Base-by-base conservation (phyloP, 1,140 invertebrate species). In the Oedothorax gibbosus region DNA sequence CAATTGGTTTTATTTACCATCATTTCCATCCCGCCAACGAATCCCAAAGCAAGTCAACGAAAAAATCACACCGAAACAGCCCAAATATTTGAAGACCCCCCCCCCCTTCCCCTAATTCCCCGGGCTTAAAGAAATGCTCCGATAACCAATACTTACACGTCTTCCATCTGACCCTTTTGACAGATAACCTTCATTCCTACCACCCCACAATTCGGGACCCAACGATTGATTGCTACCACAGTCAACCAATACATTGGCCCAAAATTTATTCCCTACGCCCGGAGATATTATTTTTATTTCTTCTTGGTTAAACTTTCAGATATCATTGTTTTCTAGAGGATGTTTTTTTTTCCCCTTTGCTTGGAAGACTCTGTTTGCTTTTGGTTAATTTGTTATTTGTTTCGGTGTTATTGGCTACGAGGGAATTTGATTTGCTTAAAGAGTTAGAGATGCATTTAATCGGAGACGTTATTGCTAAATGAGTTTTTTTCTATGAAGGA, bases 101-200 rank as follows among this genome's bases (percentile, higher is more conserved):
- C 64, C 64, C 64, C 64, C 64, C 18, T 64, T 60, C 35, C 75
- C 57, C 64, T 77, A 77, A 77, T 77, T 77, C 75, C 64, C 56
- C 35, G 54, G 60, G 75, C 75, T 77, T 64, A 77, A 77, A 77
- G 75, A 77, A 77, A 77, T n/a, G 35, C 21, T 77, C 64, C 75
- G 75, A 77, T 77, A 77, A 77, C 75, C 75, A 77, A 77, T 77
- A 77, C 75, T 77, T 77, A 77, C 75, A 77, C 15, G 75, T 50
- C 75, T 51, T 60, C 68, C 68, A 53, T 9, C 21, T 35, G 68
- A 71, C 49, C 50, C 68, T 71, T 51, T 71, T 71, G 68, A 71
- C 68, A 71, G 68, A 71, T 71, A 71, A 71, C 68, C 51, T 49
- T 64, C 75, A 18, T 62, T 62, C 75, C 57, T 15, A 49, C 54